phyloP scores from a whole-genome alignment of 2,888 invertebrate species.

The Agrochola lota region DNA sequence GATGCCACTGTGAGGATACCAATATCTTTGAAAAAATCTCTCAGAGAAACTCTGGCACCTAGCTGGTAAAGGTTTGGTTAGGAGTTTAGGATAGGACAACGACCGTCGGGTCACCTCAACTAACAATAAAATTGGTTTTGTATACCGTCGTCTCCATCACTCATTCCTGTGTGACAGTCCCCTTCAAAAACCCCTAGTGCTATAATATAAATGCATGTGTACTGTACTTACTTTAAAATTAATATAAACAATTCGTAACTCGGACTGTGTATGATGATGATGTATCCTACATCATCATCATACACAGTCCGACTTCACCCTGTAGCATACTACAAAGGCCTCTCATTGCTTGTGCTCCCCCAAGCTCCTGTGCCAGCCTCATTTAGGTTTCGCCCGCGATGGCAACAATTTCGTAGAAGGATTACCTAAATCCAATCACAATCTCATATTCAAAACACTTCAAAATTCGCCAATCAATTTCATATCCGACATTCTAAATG shows the following conservation, averaged over 20 bases:
- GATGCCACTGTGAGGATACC: no score
- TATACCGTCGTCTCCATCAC: background rate
- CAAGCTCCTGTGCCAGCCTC: background rate
- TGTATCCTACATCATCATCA: background rate
- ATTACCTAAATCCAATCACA: background rate
- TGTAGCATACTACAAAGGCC: background rate
- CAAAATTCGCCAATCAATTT: conserved; percentile 13
- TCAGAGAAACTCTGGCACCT: no score
- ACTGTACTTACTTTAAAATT: background rate
- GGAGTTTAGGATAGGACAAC: background rate
- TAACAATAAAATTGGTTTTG: background rate
- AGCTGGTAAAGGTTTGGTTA: no score
- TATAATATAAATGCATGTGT: background rate
- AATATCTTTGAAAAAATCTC: no score
- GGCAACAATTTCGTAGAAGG: background rate
- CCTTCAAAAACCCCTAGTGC: background rate
- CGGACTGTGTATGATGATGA: no score
- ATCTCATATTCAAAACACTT: background rate
- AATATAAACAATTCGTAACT: background rate
- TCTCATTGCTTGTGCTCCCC: no score
- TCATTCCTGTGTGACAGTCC: background rate
- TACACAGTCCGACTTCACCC: background rate
- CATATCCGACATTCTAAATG: background rate
- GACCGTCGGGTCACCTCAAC: background rate
- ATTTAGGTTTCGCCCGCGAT: background rate